Percentiles rank a stretch among this genome's conserved stretches.
Evolutionary conservation across 2,888 invertebrate species (phyloP).

Genomic region (Leptinotarsa rubiginosa): DNA sequence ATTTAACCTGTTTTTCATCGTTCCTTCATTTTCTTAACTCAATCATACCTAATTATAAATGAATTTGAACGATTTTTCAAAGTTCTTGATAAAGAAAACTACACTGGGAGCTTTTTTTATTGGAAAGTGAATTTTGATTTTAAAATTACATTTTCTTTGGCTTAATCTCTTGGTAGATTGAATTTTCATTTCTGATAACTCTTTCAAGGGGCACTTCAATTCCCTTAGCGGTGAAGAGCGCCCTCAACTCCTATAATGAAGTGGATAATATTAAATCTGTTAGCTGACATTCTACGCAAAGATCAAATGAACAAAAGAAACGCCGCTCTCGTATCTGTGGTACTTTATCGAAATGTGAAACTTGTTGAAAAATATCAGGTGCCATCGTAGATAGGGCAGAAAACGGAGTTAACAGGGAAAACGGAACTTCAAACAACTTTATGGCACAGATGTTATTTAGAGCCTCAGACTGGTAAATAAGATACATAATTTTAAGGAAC

Average conservation of each 20-base stretch:
- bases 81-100: too few species aligned
- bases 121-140: not conserved
- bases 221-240: not conserved
- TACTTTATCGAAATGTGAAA: not conserved
- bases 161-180: not conserved
- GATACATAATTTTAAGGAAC: too few species aligned
- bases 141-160: not conserved
- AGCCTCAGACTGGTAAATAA: too few species aligned
- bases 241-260: not conserved
- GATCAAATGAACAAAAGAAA: not conserved
- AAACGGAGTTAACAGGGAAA: too few species aligned
- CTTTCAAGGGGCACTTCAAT: not conserved
- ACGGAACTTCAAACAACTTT: too few species aligned
- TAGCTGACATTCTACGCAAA: not conserved
- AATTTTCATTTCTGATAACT: not conserved
- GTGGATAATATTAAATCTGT: not conserved
- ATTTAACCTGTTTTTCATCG: too few species aligned
- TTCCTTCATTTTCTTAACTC: too few species aligned
- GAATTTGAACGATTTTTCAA: too few species aligned
- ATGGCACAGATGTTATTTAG: too few species aligned
- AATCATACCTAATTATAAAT: too few species aligned
- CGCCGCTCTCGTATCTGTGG: not conserved
- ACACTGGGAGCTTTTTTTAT: not conserved
- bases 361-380: not conserved
- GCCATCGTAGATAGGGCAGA: too few species aligned